phyloP scores from a whole-genome alignment of 37 sponge, comb jelly and placozoan genomes.

The Ianthella basta region DNA sequence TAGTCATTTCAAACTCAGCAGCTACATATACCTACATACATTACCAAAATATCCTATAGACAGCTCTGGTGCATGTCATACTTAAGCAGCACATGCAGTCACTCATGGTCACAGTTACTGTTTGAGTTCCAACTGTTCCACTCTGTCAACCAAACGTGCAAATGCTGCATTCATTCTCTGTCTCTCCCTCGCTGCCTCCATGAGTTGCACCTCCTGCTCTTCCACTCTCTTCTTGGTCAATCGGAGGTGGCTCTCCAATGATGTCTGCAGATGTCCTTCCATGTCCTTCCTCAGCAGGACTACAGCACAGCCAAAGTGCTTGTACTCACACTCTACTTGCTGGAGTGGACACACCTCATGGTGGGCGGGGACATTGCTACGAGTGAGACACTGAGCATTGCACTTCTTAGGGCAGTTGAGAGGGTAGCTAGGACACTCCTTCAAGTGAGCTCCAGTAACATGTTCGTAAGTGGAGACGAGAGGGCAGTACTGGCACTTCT shows the following conservation, averaged over 20 bases:
- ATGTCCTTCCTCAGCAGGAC: constrained; percentile 46
- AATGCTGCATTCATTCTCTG: too few species aligned
- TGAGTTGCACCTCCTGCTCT: not conserved
- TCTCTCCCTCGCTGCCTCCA: too few species aligned
- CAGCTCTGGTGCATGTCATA: too few species aligned
- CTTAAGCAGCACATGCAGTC: too few species aligned
- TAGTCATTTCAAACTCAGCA: too few species aligned
- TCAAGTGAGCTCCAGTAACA: constrained; percentile 45
- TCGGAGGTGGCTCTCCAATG: constrained; percentile 28
- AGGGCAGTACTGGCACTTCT: constrained; percentile 60
- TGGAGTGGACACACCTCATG: constrained; percentile 42
- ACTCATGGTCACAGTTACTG: too few species aligned
- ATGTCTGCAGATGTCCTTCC: constrained; percentile 40
- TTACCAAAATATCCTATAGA: too few species aligned
- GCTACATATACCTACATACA: too few species aligned
- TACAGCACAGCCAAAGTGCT: constrained; percentile 46
- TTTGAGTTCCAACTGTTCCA: too few species aligned
- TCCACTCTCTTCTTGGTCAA: constrained; percentile 44
- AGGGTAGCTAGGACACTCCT: constrained; percentile 55
- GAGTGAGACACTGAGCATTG: constrained; percentile 20
- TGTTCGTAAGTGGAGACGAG: constrained; percentile 44
- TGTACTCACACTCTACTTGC: constrained; percentile 41
- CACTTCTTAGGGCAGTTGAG: constrained; percentile 62
- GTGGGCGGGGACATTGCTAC: constrained; percentile 45
- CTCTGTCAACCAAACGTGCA: too few species aligned